Evolutionary conservation across 2,113 vertebrate species (phyloP), one percentile per base, ranked within the genome.

Genomic region (Candoia aspera): DNA sequence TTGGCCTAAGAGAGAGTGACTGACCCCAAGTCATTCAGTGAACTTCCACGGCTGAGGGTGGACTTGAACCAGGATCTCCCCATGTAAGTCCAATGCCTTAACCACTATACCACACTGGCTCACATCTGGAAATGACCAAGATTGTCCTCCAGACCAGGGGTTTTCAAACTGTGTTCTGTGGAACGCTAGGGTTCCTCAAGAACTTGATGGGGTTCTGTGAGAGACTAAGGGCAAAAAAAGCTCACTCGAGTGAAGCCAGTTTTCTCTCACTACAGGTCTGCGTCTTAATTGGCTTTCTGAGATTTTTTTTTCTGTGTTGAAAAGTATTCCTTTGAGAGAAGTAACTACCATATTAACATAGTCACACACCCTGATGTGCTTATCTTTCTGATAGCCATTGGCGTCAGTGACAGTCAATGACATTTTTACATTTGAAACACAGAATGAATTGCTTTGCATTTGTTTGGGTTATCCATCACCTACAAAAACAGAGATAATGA

Each of bases 381-480:
- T 64, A 89, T 55, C 59, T 68, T 24, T n/a, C 10, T 49, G 23
- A 55, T 85, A 84, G 46, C 42, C 33, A 5, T 12, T 60, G 33
- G 91, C 29, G 33, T 42, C 85, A 62, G 3, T 46, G 26, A 55
- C 19, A n/a, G 23, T 42, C 42, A 86, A 86, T 84, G 58, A 9
- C 49, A 68, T 46, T 84, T 62, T 62, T 53, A 49, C 57, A 54
- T 68, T 89, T 15, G 49, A 64, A 57, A 24, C 0, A 1, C 1
- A 26, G 24, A 88, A 55, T 85, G 58, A 85, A 29, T n/a, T 21
- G 24, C 58, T 29, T 46, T 86, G 59, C 58, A n/a, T 88, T 91
- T 91, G 55, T 49, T 91, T 88, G 86, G 86, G 86, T 46, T 92
- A 21, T 68, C 9, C 58, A 58, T 53, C n/a, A 21, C 84, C 79